Evolutionary conservation across 35 echinoderm and acorn worm genomes (phyloP).

Genomic region (Heliocidaris tuberculata): DNA sequence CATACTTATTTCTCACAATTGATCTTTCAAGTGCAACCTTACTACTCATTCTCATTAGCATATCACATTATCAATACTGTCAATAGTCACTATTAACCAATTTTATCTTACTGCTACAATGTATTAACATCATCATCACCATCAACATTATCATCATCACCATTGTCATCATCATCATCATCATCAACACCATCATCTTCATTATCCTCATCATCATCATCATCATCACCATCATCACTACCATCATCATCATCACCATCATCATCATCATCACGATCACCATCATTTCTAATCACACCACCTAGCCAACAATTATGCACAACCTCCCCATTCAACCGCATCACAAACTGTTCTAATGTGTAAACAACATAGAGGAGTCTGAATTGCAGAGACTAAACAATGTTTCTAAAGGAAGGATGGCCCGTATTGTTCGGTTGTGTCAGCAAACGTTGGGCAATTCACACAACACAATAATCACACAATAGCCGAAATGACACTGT

Average conservation of each 20-base stretch:
- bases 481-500: neutral
- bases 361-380: neutral
- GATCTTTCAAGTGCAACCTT: too few species aligned
- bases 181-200: slow-evolving; percentile 7
- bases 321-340: neutral
- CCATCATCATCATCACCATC: slow-evolving; percentile 19
- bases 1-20: neutral
- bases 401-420: neutral
- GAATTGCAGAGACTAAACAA: neutral
- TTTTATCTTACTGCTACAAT: neutral
- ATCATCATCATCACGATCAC: slow-evolving; percentile 40
- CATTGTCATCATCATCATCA: neutral
- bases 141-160: neutral
- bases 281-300: neutral
- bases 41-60: neutral
- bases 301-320: neutral
- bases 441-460: neutral
- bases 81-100: neutral
- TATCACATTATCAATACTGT: neutral
- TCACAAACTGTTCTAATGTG: neutral
- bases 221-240: slow-evolving; percentile 11
- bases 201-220: slow-evolving; percentile 17
- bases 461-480: neutral
- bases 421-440: neutral
- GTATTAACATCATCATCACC: slow-evolving; percentile 7